These are phyloP conservation scores for Bovichtus variegatus DNA, from an alignment of 2,797 vertebrate species.

Conservation along the genomic window DNA sequence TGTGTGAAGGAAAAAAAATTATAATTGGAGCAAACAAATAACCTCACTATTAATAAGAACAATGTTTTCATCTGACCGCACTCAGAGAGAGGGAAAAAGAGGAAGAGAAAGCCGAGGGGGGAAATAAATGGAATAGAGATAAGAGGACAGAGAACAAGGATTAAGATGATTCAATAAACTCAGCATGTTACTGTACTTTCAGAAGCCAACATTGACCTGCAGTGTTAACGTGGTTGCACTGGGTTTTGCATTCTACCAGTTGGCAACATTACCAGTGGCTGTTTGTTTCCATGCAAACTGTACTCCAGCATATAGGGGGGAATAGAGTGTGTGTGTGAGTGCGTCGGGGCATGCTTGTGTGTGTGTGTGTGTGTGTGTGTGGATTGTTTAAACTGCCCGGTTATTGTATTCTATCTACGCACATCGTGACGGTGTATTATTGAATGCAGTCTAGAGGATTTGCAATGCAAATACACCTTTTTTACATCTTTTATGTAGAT, in stretches of 20 bases:
- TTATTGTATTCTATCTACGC: constrained; percentile 4
- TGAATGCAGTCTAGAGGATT: constrained; percentile 6
- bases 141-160: background rate
- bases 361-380: no score
- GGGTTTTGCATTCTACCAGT: constrained; percentile 31
- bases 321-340: constrained; percentile 12
- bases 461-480: constrained; percentile 23
- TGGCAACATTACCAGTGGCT: constrained; percentile 43
- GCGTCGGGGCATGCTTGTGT: constrained; percentile 6
- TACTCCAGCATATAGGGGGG: constrained; percentile 36
- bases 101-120: background rate
- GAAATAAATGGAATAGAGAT: background rate
- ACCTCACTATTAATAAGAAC: constrained; percentile 14
- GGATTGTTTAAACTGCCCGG: constrained; percentile 2
- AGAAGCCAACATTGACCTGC: background rate
- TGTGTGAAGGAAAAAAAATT: constrained; percentile 4
- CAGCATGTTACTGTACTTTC: background rate
- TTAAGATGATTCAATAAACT: constrained; percentile 8
- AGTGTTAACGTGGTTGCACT: background rate
- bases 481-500: constrained; percentile 12
- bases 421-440: background rate
- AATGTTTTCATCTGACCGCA: constrained; percentile 33
- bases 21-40: constrained; percentile 53
- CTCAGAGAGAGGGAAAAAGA: background rate
- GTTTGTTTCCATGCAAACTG: constrained; percentile 52